Evolutionary conservation across 2,888 invertebrate genomes (phyloP).

Genomic region (Saturnia pavonia): DNA sequence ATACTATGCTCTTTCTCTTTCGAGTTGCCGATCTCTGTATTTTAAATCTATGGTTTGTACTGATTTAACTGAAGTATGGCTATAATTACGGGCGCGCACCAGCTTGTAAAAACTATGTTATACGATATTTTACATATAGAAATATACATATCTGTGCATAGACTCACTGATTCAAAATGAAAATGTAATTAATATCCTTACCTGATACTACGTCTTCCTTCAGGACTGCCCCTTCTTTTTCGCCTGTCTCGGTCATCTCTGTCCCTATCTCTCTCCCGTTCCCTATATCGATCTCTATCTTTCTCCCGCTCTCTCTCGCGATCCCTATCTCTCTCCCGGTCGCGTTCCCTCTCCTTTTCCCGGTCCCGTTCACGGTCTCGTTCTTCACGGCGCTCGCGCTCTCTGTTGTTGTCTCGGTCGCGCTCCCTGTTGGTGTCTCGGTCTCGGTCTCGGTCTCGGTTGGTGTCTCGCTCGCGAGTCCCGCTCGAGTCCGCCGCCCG

Average conservation of each 20-base stretch:
- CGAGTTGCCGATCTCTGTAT: no score
- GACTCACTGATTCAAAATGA: neutral
- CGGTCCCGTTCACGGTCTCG: constrained; percentile 52
- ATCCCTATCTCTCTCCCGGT: constrained; percentile 46
- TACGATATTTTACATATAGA: no score
- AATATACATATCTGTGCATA: no score
- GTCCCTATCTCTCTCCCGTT: constrained; percentile 57
- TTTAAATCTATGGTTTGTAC: no score
- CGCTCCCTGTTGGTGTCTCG: constrained; percentile 53
- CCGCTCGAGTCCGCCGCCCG: constrained; percentile 75
- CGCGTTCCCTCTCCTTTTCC: constrained; percentile 49
- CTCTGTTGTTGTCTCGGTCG: constrained; percentile 36
- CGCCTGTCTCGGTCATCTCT: constrained; percentile 67
- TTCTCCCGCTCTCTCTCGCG: constrained; percentile 49
- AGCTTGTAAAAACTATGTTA: no score
- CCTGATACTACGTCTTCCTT: constrained; percentile 74
- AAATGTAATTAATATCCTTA: constrained; percentile 30
- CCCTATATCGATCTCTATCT: constrained; percentile 57
- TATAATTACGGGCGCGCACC: no score
- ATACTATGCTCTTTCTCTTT: no score
- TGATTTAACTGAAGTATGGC: no score
- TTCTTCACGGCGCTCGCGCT: constrained; percentile 50
- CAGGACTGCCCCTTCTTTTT: constrained; percentile 71
- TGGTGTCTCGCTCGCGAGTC: constrained; percentile 60
- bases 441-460: constrained; percentile 48